Base-by-base conservation (phyloP, 2,113 vertebrate genomes). In the Elachura formosa region DNA sequence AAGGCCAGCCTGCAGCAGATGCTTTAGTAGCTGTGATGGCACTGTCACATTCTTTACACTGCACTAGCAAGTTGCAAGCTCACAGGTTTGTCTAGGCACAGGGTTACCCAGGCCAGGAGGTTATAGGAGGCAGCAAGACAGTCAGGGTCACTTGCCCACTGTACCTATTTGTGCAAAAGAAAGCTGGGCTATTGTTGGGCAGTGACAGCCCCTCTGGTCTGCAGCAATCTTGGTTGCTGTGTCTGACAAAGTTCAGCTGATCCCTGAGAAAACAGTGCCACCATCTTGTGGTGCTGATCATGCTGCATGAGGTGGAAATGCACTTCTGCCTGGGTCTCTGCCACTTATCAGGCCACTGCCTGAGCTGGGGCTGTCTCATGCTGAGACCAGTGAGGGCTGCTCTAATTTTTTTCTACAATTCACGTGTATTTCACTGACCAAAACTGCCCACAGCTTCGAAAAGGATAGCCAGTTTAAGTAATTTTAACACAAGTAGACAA, bases 341-440 rank as follows among this genome's bases (percentile, higher is more conserved):
- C 48, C 19, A 9, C 2, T 1, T 28, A 36, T 26, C 26, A 62
- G 28, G n/a, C 21, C 28, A 20, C 56, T 79, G 41, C 21, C 36
- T 48, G 51, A 79, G 36, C 31, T 5, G 3, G 22, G 12, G 31
- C 36, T 75, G 29, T 31, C 63, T 87, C 33, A 10, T 58, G 16
- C 67, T 87, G 66, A 29, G 40, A 26, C 19, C n/a, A 0, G 0
- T 0, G 4, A 36, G 22, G 21, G 33, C n/a, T 80, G 25, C 12
- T 68, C 41, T 88, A 14, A 1, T 45, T 56, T 67, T 81, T 54
- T 77, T 28, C 6, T 24, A 43, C 11, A 23, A 23, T 43, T 80
- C 22, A 26, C 1, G 0, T 67, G 24, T 48, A 14, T 71, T 79
- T 86, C 52, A 36, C 41, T 40, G 43, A 56, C n/a, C 14, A 33